Evolutionary conservation across 2,888 invertebrate species (phyloP).

Genomic region (Melikaiella ostensackeni): DNA sequence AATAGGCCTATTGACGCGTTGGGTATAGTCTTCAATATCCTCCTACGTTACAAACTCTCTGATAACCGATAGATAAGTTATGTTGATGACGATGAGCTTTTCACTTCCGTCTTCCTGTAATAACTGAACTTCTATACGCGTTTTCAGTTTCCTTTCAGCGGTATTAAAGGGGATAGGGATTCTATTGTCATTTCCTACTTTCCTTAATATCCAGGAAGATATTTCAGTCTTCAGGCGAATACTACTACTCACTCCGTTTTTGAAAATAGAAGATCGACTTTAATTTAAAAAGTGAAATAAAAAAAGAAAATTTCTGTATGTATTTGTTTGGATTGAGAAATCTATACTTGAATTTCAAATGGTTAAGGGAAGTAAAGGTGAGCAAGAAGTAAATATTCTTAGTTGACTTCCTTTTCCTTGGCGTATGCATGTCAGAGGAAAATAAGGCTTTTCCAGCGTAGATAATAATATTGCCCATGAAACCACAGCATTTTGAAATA

Average conservation of each 20-base stretch:
- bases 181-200: conserved; percentile 34
- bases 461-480: conserved; percentile 21
- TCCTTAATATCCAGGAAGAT: conserved; percentile 21
- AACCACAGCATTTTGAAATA: conserved; percentile 47
- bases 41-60: conserved; percentile 3
- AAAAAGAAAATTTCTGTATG: too few species aligned
- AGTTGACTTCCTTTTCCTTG: background rate
- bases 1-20: background rate
- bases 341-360: background rate
- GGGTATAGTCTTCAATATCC: background rate
- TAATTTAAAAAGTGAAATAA: background rate
- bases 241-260: background rate
- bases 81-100: conserved; percentile 13
- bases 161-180: conserved; percentile 15
- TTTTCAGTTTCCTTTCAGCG: conserved; percentile 32
- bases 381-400: conserved; percentile 6
- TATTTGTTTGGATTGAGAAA: too few species aligned
- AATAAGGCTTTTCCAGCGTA: background rate
- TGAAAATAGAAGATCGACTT: background rate
- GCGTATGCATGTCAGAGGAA: background rate
- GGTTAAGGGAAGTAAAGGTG: background rate
- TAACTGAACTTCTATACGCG: conserved; percentile 27
- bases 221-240: conserved; percentile 20
- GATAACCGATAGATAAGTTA: conserved; percentile 13
- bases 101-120: conserved; percentile 22